Conservation (phyloP, 1,140 invertebrate genomes). For the Luehdorfia chinensis region DNA sequence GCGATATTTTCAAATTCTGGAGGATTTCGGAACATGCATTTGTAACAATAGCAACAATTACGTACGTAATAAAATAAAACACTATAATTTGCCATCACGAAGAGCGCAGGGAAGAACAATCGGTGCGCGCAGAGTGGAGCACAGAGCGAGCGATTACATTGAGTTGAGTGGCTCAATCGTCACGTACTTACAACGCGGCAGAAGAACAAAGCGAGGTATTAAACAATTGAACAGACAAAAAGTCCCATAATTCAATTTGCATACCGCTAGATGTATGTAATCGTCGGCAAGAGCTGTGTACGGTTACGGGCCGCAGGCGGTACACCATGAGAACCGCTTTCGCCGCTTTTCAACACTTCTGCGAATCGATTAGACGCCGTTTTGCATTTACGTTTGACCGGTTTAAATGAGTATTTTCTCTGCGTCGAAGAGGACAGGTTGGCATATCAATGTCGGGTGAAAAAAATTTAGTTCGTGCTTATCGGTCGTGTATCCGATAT, state of each 20-base stretch:
- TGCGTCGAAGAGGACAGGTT: neutral
- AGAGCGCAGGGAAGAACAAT: constrained; percentile 56
- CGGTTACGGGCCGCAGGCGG: constrained; percentile 46
- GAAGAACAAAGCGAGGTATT: constrained; percentile 64
- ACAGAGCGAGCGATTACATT: constrained; percentile 55
- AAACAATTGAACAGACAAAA: constrained; percentile 67
- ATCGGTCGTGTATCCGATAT: constrained; percentile 31
- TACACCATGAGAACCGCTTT: constrained; percentile 61
- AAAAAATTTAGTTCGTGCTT: constrained; percentile 25
- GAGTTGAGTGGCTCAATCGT: constrained; percentile 64
- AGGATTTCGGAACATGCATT: constrained; percentile 27
- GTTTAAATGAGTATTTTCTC: neutral
- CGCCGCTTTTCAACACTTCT: constrained; percentile 71
- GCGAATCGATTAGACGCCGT: constrained; percentile 59
- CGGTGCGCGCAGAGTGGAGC: constrained; percentile 38
- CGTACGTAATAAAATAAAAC: constrained; percentile 66
- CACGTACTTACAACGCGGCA: constrained; percentile 65
- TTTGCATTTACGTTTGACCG: constrained; percentile 31
- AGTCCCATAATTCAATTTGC: constrained; percentile 76
- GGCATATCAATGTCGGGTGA: constrained; percentile 22
- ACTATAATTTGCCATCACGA: constrained; percentile 64
- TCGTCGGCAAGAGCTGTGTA: too few relatives aligned
- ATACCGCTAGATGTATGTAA: constrained; percentile 66
- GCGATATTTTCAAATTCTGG: constrained; percentile 14
- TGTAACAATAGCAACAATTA: constrained; percentile 68